Evolutionary conservation across 1,140 invertebrate genomes (phyloP).

Genomic region (Chironomus striatipennis): DNA sequence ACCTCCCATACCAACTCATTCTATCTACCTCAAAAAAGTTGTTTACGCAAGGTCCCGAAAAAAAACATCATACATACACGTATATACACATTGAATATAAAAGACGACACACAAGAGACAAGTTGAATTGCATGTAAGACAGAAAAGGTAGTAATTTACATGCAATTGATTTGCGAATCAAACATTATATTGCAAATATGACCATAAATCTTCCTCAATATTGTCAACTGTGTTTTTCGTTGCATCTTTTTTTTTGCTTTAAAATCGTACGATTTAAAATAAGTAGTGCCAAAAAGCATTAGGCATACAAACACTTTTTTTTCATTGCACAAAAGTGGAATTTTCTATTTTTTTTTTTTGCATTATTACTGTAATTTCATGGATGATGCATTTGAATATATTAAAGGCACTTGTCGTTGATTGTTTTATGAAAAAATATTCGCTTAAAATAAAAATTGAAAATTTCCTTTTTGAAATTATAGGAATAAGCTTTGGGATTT

Average conservation of each 20-base stretch:
- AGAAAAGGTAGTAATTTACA: slow-evolving; percentile 14
- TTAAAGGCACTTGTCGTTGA: no score
- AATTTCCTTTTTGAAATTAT: no score
- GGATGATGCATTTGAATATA: no score
- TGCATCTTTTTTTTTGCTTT: neutral
- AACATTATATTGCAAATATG: slow-evolving; percentile 14
- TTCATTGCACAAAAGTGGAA: no score
- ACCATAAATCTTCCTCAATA: slow-evolving; percentile 1
- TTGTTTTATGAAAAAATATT: no score
- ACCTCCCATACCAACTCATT: no score
- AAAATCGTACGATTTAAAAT: neutral
- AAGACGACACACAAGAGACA: no score
- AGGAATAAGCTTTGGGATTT: no score
- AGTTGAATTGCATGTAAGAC: neutral
- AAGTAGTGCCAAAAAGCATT: neutral
- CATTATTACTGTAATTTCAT: no score
- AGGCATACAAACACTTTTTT: neutral
- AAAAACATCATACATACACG: neutral
- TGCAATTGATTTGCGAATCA: slow-evolving; percentile 1
- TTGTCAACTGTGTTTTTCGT: neutral
- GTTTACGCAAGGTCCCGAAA: neutral
- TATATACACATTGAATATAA: no score
- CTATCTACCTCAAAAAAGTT: neutral
- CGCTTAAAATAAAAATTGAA: no score
- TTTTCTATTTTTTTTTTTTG: no score